Evolutionary conservation across 2,113 vertebrate species (phyloP).

Genomic region (Forbesichthys agassizii): DNA sequence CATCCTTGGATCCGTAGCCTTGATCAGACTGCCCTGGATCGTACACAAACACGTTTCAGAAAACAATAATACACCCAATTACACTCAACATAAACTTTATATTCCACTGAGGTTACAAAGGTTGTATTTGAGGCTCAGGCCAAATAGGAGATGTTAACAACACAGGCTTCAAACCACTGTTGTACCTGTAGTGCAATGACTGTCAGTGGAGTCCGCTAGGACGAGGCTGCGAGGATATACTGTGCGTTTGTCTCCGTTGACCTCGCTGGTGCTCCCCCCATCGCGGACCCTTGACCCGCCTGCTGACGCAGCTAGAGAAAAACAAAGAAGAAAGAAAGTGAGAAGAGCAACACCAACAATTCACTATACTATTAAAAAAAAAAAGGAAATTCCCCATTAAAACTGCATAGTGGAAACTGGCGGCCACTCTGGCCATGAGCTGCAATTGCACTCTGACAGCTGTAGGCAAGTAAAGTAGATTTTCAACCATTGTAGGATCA

Average conservation of each 20-base stretch:
- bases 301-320: constrained; percentile 35
- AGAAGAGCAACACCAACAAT: neutral
- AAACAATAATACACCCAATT: neutral
- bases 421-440: too few species aligned
- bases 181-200: constrained; percentile 87
- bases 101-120: too few species aligned
- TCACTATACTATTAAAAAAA: neutral
- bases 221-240: constrained; percentile 80
- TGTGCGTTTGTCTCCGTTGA: constrained; percentile 82
- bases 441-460: too few species aligned
- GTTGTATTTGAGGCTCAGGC: neutral
- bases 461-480: too few species aligned
- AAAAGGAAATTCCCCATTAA: neutral
- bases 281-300: constrained; percentile 72
- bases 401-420: neutral
- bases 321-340: neutral
- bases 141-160: neutral
- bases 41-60: constrained; percentile 40
- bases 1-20: constrained; percentile 90
- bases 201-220: constrained; percentile 80
- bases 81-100: too few species aligned
- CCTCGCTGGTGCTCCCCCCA: constrained; percentile 86
- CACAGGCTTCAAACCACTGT: neutral
- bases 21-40: constrained; percentile 83
- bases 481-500: too few species aligned